phyloP scores from a whole-genome alignment of 2,888 invertebrate species.

The Siphlonurus alternatus region DNA sequence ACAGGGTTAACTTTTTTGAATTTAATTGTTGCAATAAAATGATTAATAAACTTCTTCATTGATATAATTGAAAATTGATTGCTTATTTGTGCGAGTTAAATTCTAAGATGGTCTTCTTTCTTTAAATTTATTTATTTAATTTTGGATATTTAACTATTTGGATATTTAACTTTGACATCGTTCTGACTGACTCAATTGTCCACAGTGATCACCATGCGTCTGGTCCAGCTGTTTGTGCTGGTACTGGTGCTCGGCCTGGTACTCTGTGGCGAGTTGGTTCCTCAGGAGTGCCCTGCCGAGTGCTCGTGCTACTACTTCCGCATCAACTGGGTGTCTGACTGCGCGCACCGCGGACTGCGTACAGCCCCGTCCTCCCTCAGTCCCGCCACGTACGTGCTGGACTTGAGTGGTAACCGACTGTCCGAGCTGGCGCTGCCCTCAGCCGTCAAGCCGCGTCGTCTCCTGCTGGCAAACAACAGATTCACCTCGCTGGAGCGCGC shows the following conservation, averaged over 20 bases:
- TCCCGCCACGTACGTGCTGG: constrained; percentile 49
- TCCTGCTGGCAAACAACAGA: constrained; percentile 50
- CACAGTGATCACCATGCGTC: not conserved
- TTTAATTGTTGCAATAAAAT: no score
- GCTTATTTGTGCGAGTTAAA: no score
- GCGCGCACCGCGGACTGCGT: constrained; percentile 55
- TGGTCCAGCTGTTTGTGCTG: not conserved
- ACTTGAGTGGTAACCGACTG: constrained; percentile 44
- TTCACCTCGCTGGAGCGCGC: constrained; percentile 40
- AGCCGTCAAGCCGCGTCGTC: constrained; percentile 49
- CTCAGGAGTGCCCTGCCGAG: constrained; percentile 46
- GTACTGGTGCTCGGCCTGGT: constrained; percentile 28
- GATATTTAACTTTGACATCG: no score
- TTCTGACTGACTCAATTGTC: no score
- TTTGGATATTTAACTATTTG: no score
- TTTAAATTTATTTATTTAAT: no score
- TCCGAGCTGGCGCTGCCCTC: constrained; percentile 32
- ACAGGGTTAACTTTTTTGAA: no score
- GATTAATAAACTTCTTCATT: no score
- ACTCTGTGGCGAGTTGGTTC: constrained; percentile 44
- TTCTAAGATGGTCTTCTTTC: no score
- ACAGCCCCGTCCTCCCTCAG: constrained; percentile 45
- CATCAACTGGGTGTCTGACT: constrained; percentile 60
- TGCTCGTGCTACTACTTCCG: constrained; percentile 61
- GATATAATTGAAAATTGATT: no score